Evolutionary conservation across 1,140 invertebrate genomes (phyloP).

Genomic region (Eupristina koningsbergeri): DNA sequence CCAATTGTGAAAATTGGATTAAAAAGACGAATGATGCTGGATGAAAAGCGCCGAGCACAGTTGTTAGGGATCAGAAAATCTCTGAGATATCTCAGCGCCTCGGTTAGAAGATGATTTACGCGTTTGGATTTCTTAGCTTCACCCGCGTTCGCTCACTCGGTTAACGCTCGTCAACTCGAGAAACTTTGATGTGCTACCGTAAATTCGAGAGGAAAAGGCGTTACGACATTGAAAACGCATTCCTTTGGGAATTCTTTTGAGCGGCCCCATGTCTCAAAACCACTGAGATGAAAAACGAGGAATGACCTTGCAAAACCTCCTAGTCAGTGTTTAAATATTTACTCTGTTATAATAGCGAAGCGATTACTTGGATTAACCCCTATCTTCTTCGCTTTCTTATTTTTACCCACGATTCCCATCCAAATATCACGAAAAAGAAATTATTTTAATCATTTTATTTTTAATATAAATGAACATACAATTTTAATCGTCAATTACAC

Average conservation of each 20-base stretch:
- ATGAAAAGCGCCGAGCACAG: background rate
- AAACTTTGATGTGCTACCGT: slow-evolving; percentile 32
- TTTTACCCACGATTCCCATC: too few relatives aligned
- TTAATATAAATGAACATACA: too few relatives aligned
- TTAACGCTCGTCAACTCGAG: background rate
- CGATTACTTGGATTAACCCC: too few relatives aligned
- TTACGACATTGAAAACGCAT: slow-evolving; percentile 41
- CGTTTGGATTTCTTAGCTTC: slow-evolving; percentile 11
- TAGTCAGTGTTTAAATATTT: background rate
- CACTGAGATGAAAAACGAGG: background rate
- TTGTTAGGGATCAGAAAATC: slow-evolving; percentile 18
- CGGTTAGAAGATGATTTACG: slow-evolving; percentile 41
- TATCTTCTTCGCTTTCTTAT: too few relatives aligned
- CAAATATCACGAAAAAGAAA: too few relatives aligned
- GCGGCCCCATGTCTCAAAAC: too few relatives aligned
- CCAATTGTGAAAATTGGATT: background rate
- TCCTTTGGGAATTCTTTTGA: slow-evolving; percentile 27
- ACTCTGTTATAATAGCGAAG: too few relatives aligned
- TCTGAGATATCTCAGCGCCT: slow-evolving; percentile 7
- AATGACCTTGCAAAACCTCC: slow-evolving; percentile 15
- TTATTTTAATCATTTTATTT: too few relatives aligned
- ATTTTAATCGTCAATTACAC: too few relatives aligned
- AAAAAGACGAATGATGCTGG: background rate
- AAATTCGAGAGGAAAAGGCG: slow-evolving; percentile 16
- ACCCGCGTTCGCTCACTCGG: background rate